phyloP scores from a whole-genome alignment of 2,888 invertebrate genomes.

The Drosophila histrio region DNA sequence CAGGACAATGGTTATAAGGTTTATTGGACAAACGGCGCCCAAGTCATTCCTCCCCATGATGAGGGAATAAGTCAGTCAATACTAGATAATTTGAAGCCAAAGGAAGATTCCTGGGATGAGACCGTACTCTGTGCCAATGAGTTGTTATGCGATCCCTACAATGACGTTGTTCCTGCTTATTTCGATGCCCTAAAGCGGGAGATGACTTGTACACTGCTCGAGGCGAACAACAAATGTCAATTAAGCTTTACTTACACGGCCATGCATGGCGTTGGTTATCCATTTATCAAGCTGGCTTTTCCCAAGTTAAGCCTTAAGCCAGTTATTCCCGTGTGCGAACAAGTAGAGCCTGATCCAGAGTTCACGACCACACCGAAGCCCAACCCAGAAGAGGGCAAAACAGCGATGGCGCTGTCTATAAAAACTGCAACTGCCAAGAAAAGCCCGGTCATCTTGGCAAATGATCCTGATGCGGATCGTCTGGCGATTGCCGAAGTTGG shows the following conservation, averaged over 20 bases:
- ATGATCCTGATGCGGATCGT: constrained; percentile 99
- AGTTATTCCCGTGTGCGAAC: constrained; percentile 85
- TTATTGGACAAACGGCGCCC: constrained; percentile 94
- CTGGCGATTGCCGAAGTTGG: constrained; percentile 95
- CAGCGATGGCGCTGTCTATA: constrained; percentile 90
- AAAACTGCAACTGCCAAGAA: constrained; percentile 89
- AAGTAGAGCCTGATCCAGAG: constrained; percentile 96
- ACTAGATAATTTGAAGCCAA: constrained; percentile 90
- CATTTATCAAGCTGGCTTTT: constrained; percentile 91
- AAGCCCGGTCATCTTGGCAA: constrained; percentile 93
- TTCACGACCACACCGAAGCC: constrained; percentile 98
- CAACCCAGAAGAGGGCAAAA: constrained; percentile 97
- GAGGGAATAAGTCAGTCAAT: constrained; percentile 92
- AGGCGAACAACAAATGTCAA: constrained; percentile 85
- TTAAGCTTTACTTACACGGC: constrained; percentile 95
- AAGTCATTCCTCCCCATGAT: constrained; percentile 97
- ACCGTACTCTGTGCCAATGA: constrained; percentile 85
- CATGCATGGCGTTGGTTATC: constrained; percentile 98
- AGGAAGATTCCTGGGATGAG: constrained; percentile 91
- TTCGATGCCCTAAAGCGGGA: constrained; percentile 86
- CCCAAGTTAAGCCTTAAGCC: constrained; percentile 89
- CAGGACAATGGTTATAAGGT: constrained; percentile 97
- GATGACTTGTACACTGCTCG: constrained; percentile 86
- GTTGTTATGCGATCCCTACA: constrained; percentile 88
- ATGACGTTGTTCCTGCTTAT: constrained; percentile 89